Percentiles rank a stretch among this genome's conserved stretches.
phyloP scores from a whole-genome alignment of 2,888 invertebrate species.

The Germaria angustata region DNA sequence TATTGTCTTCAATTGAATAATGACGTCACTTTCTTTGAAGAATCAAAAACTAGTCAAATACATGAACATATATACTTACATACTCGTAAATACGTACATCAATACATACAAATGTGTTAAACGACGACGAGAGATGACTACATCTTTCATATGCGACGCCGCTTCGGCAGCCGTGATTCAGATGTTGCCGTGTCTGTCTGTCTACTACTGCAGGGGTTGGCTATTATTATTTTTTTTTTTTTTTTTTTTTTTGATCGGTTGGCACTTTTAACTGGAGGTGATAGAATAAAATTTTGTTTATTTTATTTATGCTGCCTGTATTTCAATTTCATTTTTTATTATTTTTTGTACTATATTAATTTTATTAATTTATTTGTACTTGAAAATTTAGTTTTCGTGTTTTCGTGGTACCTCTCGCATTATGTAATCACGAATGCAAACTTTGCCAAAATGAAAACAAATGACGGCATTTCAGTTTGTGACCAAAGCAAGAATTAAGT shows the following conservation, averaged over 20 bases:
- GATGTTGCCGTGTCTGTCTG: constrained; percentile 17
- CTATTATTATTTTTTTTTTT: too few species aligned
- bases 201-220: constrained; percentile 15
- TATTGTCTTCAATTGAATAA: constrained; percentile 44
- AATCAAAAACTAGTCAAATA: constrained; percentile 2
- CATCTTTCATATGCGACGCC: constrained; percentile 28
- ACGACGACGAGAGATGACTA: constrained; percentile 37
- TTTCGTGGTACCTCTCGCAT: not conserved
- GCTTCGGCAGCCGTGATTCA: constrained; percentile 40
- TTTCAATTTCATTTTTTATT: constrained; percentile 15
- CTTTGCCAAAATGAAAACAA: constrained; percentile 52
- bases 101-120: too few species aligned
- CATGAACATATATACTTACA: not conserved
- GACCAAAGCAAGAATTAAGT: constrained; percentile 1
- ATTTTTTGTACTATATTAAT: constrained; percentile 25
- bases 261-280: constrained; percentile 54
- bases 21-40: constrained; percentile 50
- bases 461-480: constrained; percentile 51
- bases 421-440: constrained; percentile 55
- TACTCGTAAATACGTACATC: too few species aligned
- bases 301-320: constrained; percentile 36
- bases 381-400: constrained; percentile 40
- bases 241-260: constrained; percentile 4
- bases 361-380: constrained; percentile 58
- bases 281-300: constrained; percentile 42